phyloP scores from a whole-genome alignment of 2,888 invertebrate species.

The Mythimna albipuncta region DNA sequence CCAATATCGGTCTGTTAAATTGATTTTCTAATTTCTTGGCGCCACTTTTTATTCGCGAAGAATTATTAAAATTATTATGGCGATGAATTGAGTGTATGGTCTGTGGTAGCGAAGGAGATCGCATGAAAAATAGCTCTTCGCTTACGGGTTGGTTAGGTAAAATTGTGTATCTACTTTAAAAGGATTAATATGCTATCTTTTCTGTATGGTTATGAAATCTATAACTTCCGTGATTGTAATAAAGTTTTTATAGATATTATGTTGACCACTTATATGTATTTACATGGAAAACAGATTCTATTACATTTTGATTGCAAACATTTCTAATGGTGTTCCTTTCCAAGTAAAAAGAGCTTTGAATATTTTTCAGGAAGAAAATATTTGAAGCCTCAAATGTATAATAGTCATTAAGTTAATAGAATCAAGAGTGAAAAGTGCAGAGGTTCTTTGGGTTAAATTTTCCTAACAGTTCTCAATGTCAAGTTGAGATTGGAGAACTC shows the following conservation, averaged over 20 bases:
- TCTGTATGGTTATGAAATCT: neutral
- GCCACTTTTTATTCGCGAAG: conserved; percentile 36
- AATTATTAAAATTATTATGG: conserved; percentile 28
- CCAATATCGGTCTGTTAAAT: conserved; percentile 37
- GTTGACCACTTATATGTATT: neutral
- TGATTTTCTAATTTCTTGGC: conserved; percentile 55
- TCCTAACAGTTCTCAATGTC: neutral
- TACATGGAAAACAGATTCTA: neutral
- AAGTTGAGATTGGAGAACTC: neutral
- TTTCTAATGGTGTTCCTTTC: neutral
- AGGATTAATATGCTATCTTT: neutral
- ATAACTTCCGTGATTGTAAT: neutral
- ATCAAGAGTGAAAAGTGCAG: too few relatives aligned
- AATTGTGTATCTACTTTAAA: too few relatives aligned
- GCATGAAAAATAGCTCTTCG: too few relatives aligned
- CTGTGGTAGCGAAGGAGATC: too few relatives aligned
- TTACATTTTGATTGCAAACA: neutral
- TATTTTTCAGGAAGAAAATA: neutral
- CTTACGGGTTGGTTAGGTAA: too few relatives aligned
- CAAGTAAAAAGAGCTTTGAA: neutral
- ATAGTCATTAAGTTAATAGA: too few relatives aligned
- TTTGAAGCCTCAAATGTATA: neutral
- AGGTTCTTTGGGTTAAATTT: too few relatives aligned
- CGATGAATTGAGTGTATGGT: conserved; percentile 1
- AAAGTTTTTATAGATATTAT: too few relatives aligned